phyloP scores from a whole-genome alignment of 2,113 vertebrate species.

The Symphodus melops region DNA sequence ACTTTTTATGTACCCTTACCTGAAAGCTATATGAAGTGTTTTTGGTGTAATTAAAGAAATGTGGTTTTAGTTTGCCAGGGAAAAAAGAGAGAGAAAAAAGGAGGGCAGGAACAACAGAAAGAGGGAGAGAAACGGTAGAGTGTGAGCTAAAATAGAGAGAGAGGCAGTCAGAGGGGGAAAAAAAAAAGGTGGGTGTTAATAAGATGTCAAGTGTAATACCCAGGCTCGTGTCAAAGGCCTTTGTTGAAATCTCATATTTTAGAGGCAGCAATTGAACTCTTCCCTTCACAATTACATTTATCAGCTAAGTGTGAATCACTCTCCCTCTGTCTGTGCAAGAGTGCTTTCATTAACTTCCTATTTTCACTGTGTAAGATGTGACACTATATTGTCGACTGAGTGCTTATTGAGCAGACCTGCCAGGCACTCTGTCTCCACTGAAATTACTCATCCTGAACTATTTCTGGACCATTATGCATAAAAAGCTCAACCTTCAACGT shows the following conservation, averaged over 20 bases:
- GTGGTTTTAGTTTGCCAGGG: background rate
- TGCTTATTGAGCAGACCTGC: constrained; percentile 65
- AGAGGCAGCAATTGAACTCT: constrained; percentile 62
- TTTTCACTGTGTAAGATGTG: constrained; percentile 56
- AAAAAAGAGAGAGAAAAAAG: background rate
- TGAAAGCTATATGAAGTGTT: constrained; percentile 6
- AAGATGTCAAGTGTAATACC: constrained; percentile 58
- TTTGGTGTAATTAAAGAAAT: constrained; percentile 11
- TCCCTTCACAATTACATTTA: constrained; percentile 63
- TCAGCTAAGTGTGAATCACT: constrained; percentile 52
- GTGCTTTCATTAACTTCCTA: constrained; percentile 68
- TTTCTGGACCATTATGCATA: constrained; percentile 67
- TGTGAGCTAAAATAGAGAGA: constrained; percentile 1
- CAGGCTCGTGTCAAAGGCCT: constrained; percentile 39
- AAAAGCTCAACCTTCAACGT: constrained; percentile 59
- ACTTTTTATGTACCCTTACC: constrained; percentile 17
- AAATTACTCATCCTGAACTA: constrained; percentile 65
- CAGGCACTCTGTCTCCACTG: constrained; percentile 32
- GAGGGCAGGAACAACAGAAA: no score
- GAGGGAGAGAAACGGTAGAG: background rate
- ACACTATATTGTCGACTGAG: constrained; percentile 57
- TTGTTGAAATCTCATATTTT: constrained; percentile 62
- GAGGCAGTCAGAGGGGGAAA: constrained; percentile 37
- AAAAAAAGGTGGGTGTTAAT: constrained; percentile 48
- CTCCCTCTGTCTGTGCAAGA: constrained; percentile 26